Conservation (phyloP, 1,140 invertebrate genomes). For the Euura saliciscinereae region DNA sequence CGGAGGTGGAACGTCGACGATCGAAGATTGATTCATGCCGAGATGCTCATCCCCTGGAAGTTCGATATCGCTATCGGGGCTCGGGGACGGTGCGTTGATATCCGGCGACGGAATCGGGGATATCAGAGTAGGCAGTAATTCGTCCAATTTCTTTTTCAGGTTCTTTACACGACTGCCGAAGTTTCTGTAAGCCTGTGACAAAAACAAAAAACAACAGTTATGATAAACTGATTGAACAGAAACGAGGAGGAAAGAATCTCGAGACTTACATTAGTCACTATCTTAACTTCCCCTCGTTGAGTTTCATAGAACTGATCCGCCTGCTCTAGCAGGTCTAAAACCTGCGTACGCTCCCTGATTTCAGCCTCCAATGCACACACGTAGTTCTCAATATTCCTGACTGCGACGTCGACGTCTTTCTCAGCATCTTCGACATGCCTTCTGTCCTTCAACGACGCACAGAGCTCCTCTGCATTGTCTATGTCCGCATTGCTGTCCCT, state of each 20-base stretch:
- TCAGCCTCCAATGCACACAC: constrained; percentile 81
- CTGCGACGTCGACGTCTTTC: constrained; percentile 83
- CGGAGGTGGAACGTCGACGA: constrained; percentile 52
- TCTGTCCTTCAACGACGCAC: constrained; percentile 79
- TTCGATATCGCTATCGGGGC: constrained; percentile 79
- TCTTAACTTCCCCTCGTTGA: constrained; percentile 89
- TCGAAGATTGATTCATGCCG: constrained; percentile 41
- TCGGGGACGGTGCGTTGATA: constrained; percentile 83
- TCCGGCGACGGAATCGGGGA: constrained; percentile 77
- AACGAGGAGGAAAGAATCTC: constrained; percentile 6
- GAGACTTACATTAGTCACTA: constrained; percentile 85
- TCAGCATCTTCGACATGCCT: constrained; percentile 86
- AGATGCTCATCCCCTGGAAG: constrained; percentile 64
- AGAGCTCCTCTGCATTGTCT: constrained; percentile 70
- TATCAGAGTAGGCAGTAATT: constrained; percentile 70
- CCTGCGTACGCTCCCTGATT: constrained; percentile 77
- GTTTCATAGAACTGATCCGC: constrained; percentile 88
- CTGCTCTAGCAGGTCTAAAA: constrained; percentile 78
- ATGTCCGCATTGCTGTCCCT: constrained; percentile 51
- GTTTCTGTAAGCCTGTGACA: constrained; percentile 84
- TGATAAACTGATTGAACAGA: constrained; percentile 13
- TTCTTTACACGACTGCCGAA: constrained; percentile 86
- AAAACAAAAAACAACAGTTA: constrained; percentile 18
- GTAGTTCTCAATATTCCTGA: constrained; percentile 78
- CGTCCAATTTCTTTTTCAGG: constrained; percentile 83